phyloP scores from a whole-genome alignment of 1,140 invertebrate genomes.

The Hestina assimilis region DNA sequence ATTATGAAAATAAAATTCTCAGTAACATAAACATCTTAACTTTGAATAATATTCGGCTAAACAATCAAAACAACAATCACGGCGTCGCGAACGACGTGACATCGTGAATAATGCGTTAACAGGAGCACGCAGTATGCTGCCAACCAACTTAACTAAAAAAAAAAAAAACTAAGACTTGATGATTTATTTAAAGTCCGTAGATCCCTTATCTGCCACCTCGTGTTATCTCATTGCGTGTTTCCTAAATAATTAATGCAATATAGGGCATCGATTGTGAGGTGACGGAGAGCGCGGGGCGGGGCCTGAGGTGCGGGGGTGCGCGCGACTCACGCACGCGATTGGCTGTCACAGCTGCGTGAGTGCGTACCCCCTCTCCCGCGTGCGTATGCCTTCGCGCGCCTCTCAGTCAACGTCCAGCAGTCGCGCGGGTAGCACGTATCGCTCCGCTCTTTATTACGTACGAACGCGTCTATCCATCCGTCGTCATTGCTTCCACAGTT shows the following conservation, averaged over 20 bases:
- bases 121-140: slow-evolving; percentile 19
- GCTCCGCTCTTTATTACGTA: slow-evolving; percentile 38
- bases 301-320: slow-evolving; percentile 62
- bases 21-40: too few relatives aligned
- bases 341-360: slow-evolving; percentile 72
- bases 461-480: slow-evolving; percentile 47
- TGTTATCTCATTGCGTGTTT: slow-evolving; percentile 79
- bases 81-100: slow-evolving; percentile 33
- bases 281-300: slow-evolving; percentile 63
- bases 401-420: slow-evolving; percentile 62
- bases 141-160: slow-evolving; percentile 18
- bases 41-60: too few relatives aligned
- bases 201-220: slow-evolving; percentile 75
- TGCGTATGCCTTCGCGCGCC: slow-evolving; percentile 65
- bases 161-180: slow-evolving; percentile 44
- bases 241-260: slow-evolving; percentile 79
- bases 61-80: slow-evolving; percentile 39
- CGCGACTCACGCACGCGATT: slow-evolving; percentile 77
- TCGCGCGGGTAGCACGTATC: slow-evolving; percentile 45
- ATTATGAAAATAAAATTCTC: not conserved
- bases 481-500: slow-evolving; percentile 47
- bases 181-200: slow-evolving; percentile 71
- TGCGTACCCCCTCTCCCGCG: slow-evolving; percentile 69
- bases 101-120: slow-evolving; percentile 52
- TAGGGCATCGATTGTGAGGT: slow-evolving; percentile 79